A percentile compares a stretch with the other conserved stretches of the same genome.
phyloP scores from a whole-genome alignment of 1,140 invertebrate species.

The Pseudomyrmex dendroicus region DNA sequence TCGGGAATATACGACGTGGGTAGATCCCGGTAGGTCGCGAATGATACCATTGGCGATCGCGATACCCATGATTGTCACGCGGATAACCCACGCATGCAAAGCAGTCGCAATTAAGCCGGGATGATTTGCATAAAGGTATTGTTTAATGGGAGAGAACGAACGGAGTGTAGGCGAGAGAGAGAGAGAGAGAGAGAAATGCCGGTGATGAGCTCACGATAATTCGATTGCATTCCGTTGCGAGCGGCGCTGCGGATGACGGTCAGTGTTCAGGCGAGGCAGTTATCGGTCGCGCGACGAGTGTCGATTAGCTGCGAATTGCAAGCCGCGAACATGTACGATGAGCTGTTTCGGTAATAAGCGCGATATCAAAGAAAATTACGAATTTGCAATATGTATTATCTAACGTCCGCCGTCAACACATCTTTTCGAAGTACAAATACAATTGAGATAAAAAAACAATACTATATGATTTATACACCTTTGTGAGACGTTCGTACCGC shows the following conservation, averaged over 20 bases:
- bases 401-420: no score
- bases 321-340: neutral
- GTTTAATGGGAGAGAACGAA: constrained; percentile 67
- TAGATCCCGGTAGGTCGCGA: constrained; percentile 45
- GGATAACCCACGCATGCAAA: constrained; percentile 75
- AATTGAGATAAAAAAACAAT: no score
- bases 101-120: constrained; percentile 75
- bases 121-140: constrained; percentile 77
- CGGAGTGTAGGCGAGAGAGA: constrained; percentile 51
- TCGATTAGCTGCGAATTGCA: constrained; percentile 35
- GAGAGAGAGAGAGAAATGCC: constrained; percentile 15
- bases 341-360: neutral
- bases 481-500: no score
- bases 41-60: constrained; percentile 68
- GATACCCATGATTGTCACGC: constrained; percentile 73
- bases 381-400: no score
- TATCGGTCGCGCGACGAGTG: constrained; percentile 26
- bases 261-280: constrained; percentile 48
- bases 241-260: constrained; percentile 29
- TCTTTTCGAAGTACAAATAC: no score
- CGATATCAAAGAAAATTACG: no score
- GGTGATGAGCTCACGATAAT: constrained; percentile 73
- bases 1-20: constrained; percentile 44
- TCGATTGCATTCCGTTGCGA: constrained; percentile 70
- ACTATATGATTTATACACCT: no score